Conservation (phyloP, 2,888 invertebrate species). For the Drosophila picticornis region DNA sequence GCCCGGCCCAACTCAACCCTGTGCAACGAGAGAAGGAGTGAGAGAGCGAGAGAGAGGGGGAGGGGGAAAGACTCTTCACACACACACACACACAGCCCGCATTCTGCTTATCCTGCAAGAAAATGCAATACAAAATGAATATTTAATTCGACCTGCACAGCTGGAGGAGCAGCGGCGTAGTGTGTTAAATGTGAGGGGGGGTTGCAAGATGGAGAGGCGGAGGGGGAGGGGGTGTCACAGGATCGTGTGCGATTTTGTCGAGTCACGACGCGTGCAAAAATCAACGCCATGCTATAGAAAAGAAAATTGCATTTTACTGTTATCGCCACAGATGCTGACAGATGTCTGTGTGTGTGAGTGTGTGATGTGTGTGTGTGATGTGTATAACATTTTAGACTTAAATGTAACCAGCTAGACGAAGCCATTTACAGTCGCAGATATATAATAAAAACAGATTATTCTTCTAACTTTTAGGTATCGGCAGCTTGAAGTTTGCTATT, state of each 20-base stretch:
- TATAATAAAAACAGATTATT: background rate
- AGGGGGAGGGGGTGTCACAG: slow-evolving; percentile 4
- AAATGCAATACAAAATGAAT: slow-evolving; percentile 79
- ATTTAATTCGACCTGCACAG: slow-evolving; percentile 60
- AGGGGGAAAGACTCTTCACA: background rate
- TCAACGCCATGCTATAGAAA: slow-evolving; percentile 71
- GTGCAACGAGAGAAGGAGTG: background rate
- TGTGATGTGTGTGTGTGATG: slow-evolving; percentile 5
- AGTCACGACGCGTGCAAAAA: slow-evolving; percentile 65
- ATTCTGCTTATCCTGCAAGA: slow-evolving; percentile 44
- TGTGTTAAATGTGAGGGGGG: background rate
- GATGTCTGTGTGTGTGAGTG: slow-evolving; percentile 21
- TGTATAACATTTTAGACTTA: slow-evolving; percentile 8
- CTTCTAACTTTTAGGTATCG: background rate
- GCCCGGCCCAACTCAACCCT: background rate
- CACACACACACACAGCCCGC: slow-evolving; percentile 9
- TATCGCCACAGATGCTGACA: slow-evolving; percentile 49
- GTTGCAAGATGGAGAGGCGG: background rate
- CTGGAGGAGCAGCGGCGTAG: background rate
- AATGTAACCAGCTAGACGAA: background rate
- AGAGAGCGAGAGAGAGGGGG: background rate
- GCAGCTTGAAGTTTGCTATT: no score
- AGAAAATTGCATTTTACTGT: slow-evolving; percentile 75
- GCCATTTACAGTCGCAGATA: slow-evolving; percentile 1
- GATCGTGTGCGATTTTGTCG: slow-evolving; percentile 29